These are phyloP conservation scores for Lepidostoma basale DNA, from an alignment of 1,140 invertebrate species.

Conservation along the genomic window DNA sequence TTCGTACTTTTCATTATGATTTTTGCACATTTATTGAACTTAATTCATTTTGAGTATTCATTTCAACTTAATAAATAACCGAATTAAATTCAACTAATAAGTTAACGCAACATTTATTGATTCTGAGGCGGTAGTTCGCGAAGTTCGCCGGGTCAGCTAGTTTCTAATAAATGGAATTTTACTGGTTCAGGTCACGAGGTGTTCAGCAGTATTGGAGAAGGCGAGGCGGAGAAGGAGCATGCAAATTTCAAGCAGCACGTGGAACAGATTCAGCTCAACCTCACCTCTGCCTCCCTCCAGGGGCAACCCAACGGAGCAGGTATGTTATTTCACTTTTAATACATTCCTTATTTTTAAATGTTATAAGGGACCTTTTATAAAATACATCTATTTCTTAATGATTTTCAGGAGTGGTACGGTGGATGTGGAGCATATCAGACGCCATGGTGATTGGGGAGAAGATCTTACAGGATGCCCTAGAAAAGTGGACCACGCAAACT, in stretches of 20 bases:
- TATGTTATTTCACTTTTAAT: not conserved
- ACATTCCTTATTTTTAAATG: too few relatives aligned
- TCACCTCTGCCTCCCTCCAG: conserved; percentile 50
- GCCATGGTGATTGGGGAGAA: conserved; percentile 53
- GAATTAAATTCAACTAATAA: too few relatives aligned
- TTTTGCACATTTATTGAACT: too few relatives aligned
- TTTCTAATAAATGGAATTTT: conserved; percentile 6
- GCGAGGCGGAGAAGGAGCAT: conserved; percentile 54
- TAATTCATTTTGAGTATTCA: not conserved
- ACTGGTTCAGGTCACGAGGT: conserved; percentile 56
- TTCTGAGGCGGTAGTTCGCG: too few relatives aligned
- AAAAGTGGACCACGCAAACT: conserved; percentile 50
- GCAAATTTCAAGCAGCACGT: conserved; percentile 54
- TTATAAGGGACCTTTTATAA: too few relatives aligned
- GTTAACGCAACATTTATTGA: too few relatives aligned
- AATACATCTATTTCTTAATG: not conserved
- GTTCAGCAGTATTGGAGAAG: conserved; percentile 50
- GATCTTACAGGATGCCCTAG: conserved; percentile 55
- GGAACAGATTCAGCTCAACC: conserved; percentile 53
- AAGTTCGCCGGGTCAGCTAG: too few relatives aligned
- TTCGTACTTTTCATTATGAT: too few relatives aligned
- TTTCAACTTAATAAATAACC: too few relatives aligned
- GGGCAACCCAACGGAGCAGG: conserved; percentile 43
- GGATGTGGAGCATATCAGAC: conserved; percentile 55
- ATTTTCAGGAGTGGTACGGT: conserved; percentile 51